Evolutionary conservation across 2,797 vertebrate species (phyloP).

Genomic region (Diceros bicornis): DNA sequence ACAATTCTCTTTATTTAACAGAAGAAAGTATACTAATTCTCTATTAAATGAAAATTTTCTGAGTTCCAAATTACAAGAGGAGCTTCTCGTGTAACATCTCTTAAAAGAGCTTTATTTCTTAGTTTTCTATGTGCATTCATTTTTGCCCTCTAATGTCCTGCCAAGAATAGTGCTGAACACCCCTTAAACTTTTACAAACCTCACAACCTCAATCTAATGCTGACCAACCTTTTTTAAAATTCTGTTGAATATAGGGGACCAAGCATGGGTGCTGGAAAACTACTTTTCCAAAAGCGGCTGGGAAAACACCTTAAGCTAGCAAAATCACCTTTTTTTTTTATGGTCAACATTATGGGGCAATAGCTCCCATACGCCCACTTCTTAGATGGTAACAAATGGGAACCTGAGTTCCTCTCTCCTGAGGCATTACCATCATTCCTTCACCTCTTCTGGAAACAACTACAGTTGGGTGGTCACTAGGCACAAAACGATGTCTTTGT

Average conservation of each 20-base stretch:
- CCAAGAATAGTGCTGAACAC: neutral
- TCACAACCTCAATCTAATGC: neutral
- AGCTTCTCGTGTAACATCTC: constrained; percentile 31
- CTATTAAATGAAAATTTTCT: neutral
- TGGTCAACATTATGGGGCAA: neutral
- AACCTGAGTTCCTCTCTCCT: neutral
- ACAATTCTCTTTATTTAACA: neutral
- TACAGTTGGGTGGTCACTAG: neutral
- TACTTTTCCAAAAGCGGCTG: neutral
- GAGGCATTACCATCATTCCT: neutral
- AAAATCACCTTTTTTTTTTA: neutral
- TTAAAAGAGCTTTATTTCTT: neutral
- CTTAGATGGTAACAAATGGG: neutral
- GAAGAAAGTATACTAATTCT: constrained; percentile 28
- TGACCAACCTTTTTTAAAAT: neutral
- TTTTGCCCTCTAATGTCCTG: neutral
- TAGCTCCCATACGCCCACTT: neutral
- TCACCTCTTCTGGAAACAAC: neutral
- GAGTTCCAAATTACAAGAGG: constrained; percentile 3
- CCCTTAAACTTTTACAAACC: neutral
- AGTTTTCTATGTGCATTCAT: constrained; percentile 8
- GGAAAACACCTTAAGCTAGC: neutral
- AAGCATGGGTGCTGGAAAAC: neutral
- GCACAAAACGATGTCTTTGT: neutral
- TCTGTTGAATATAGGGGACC: neutral